phyloP scores from a whole-genome alignment of 2,888 invertebrate species.

The Leptinotarsa haldemani region DNA sequence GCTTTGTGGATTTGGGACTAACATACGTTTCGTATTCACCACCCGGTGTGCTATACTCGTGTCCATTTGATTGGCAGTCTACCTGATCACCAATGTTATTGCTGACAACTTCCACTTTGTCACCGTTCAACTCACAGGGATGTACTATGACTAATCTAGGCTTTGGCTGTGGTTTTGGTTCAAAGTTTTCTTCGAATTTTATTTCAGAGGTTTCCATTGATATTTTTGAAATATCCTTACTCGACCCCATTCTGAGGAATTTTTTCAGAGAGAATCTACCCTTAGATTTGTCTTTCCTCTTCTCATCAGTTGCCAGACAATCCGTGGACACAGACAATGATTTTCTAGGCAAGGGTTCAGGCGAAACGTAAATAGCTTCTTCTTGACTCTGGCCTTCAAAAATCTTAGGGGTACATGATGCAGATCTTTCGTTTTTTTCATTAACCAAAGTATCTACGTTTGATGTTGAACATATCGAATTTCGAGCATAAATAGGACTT shows the following conservation, averaged over 20 bases:
- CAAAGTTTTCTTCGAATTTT: slow-evolving; percentile 38
- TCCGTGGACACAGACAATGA: slow-evolving; percentile 82
- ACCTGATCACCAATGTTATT: slow-evolving; percentile 61
- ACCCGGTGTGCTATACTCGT: slow-evolving; percentile 43
- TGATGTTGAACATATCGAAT: slow-evolving; percentile 67
- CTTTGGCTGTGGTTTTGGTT: slow-evolving; percentile 49
- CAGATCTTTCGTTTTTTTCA: slow-evolving; percentile 79
- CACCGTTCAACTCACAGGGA: slow-evolving; percentile 86
- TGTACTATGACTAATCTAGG: slow-evolving; percentile 83
- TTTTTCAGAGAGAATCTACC: slow-evolving; percentile 86
- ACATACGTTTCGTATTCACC: slow-evolving; percentile 46
- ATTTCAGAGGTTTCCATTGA: slow-evolving; percentile 64
- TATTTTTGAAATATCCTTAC: slow-evolving; percentile 76
- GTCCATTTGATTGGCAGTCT: slow-evolving; percentile 32
- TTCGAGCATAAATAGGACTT: slow-evolving; percentile 70
- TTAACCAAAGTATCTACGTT: slow-evolving; percentile 70
- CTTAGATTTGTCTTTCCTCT: slow-evolving; percentile 78
- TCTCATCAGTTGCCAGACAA: slow-evolving; percentile 69
- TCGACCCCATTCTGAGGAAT: slow-evolving; percentile 81
- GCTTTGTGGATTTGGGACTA: slow-evolving; percentile 10
- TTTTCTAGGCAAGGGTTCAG: slow-evolving; percentile 77
- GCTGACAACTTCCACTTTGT: slow-evolving; percentile 80
- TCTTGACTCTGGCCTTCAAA: slow-evolving; percentile 64
- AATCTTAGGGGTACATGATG: slow-evolving; percentile 73
- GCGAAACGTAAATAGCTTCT: slow-evolving; percentile 58